Evolutionary conservation across 2,888 invertebrate species (phyloP), one percentile per base, ranked within the genome.

Genomic region (Hololepta plana): DNA sequence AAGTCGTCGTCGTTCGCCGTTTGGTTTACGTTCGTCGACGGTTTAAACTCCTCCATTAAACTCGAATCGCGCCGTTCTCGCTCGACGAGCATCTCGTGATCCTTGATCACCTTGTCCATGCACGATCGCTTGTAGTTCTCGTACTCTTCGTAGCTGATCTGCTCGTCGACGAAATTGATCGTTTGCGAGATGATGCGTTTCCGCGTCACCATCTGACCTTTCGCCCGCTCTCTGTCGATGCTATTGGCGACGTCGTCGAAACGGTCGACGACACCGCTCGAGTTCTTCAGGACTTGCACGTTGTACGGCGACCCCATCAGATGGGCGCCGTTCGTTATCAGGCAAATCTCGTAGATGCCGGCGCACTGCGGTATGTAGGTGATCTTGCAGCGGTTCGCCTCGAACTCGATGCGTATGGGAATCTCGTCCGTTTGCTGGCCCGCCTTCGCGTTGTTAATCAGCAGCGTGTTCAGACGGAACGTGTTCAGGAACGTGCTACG

Each of bases 271-370:
- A 38, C 24, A 5, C 36, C 29, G 4, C 39, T 35, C n/a, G 38
- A 33, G 27, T 44, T 47, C 25, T 41, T 35, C 8, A 36, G 38
- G 3, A 64, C 59, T 28, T 54, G 60, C 3, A 67, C 53, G 27
- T 46, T 46, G 39, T 60, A 71, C 2, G 71, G 71, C 12, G 69
- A 68, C n/a, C 68, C 68, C 15, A 59, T 57, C 20, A 67, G 53
- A 38, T 58, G 55, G 41, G 60, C 59, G 2, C 65, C 64, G 43
- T 62, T 57, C 28, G 60, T 62, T 9, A 62, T 61, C 21, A 70
- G 55, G 15, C 57, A 61, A 17, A 70, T 53, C 46, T 66, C 61
- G 40, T 68, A 63, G 41, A 59, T 58, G 3, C 70, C 70, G 39
- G 58, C 56, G 32, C 55, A 45, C 22, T 48, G 54, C 2, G 65